Conservation (phyloP, 1,140 invertebrate species). For the Nasonia giraulti region DNA sequence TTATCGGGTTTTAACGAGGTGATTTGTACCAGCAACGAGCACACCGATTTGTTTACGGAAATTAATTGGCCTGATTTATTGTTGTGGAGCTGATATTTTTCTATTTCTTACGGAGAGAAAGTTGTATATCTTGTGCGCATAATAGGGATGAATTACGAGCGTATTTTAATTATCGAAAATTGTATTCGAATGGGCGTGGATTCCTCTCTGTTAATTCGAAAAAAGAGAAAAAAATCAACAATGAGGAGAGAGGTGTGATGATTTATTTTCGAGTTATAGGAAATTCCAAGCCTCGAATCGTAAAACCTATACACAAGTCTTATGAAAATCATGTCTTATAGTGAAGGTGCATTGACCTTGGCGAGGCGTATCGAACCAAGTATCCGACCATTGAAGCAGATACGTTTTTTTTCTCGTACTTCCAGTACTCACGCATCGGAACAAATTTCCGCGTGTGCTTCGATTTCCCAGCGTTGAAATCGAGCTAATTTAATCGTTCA, state of each 20-base stretch:
- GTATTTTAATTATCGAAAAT: background rate
- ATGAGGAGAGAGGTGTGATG: background rate
- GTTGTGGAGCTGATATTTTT: background rate
- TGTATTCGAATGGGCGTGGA: background rate
- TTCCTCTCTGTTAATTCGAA: background rate
- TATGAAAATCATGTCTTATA: background rate
- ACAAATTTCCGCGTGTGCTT: too few relatives aligned
- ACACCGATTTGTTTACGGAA: background rate
- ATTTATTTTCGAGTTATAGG: background rate
- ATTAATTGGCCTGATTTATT: background rate
- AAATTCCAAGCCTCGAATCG: background rate
- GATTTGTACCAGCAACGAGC: background rate
- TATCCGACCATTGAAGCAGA: background rate
- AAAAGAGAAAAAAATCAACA: background rate
- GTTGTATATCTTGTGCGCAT: background rate
- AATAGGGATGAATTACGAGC: background rate
- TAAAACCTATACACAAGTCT: background rate
- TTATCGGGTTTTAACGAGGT: background rate
- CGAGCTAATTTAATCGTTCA: too few relatives aligned
- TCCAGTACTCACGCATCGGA: too few relatives aligned
- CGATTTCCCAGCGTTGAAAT: too few relatives aligned
- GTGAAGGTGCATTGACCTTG: constrained; percentile 3
- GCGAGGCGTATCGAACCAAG: background rate
- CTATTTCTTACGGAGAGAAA: background rate
- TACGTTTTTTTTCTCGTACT: background rate